Conservation (phyloP, 2,888 invertebrate genomes). For the Hirudinaria manillensis region DNA sequence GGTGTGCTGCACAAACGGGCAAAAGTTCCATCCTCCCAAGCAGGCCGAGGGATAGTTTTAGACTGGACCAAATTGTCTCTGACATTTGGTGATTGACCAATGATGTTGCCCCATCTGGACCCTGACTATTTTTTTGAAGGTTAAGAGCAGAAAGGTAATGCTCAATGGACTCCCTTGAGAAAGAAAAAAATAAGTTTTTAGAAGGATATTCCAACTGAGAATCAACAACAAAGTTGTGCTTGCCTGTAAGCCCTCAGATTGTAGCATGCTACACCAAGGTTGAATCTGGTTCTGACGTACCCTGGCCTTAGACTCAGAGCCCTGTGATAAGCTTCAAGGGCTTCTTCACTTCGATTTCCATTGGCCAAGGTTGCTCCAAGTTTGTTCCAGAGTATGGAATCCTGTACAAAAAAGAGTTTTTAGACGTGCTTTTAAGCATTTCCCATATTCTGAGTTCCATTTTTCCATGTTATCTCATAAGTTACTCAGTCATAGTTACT, state of each 20-base stretch:
- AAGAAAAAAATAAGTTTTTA: background rate
- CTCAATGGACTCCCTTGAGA: slow-evolving; percentile 78
- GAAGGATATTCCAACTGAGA: background rate
- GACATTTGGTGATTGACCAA: slow-evolving; percentile 62
- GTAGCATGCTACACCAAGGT: slow-evolving; percentile 94
- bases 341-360: slow-evolving; percentile 86
- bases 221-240: slow-evolving; percentile 29
- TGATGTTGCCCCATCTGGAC: slow-evolving; percentile 44
- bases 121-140: slow-evolving; percentile 73
- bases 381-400: slow-evolving; percentile 91
- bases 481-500: too few relatives aligned
- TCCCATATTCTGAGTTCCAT: too few relatives aligned
- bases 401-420: slow-evolving; percentile 51
- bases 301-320: slow-evolving; percentile 87
- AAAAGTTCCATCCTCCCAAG: slow-evolving; percentile 63
- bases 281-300: slow-evolving; percentile 91
- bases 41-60: slow-evolving; percentile 77
- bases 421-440: background rate
- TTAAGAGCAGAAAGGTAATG: slow-evolving; percentile 88
- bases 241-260: slow-evolving; percentile 81
- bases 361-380: slow-evolving; percentile 95
- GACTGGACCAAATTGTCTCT: slow-evolving; percentile 86
- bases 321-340: slow-evolving; percentile 87
- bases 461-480: too few relatives aligned
- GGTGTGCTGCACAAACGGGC: slow-evolving; percentile 59